Conservation (phyloP, 2,113 vertebrate species). For the Nesoenas mayeri region DNA sequence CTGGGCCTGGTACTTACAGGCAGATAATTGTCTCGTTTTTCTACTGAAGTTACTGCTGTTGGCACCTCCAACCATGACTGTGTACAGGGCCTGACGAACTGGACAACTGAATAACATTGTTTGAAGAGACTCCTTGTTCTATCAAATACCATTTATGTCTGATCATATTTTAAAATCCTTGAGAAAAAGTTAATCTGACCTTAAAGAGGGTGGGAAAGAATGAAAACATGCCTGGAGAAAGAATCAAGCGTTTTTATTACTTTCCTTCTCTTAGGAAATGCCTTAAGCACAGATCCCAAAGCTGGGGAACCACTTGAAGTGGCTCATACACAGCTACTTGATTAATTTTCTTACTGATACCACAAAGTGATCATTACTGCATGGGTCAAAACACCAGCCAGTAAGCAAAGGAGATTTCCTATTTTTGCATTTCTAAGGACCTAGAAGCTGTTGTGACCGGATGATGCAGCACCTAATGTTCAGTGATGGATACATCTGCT, state of each 20-base stretch:
- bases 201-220: not conserved
- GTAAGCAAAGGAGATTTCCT: not conserved
- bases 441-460: not conserved
- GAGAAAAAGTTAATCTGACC: not conserved
- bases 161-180: not conserved
- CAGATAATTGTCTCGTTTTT: not conserved
- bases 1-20: not conserved
- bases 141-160: not conserved
- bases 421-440: constrained; percentile 10
- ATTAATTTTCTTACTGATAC: not conserved
- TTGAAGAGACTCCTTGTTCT: not conserved
- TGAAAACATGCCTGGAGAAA: not conserved
- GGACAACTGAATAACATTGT: not conserved
- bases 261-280: not conserved
- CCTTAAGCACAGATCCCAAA: not conserved
- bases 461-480: not conserved
- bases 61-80: not conserved
- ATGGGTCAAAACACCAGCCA: not conserved
- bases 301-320: not conserved
- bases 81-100: not conserved
- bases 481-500: constrained; percentile 23
- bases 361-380: not conserved
- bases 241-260: not conserved
- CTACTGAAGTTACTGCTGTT: not conserved
- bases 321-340: not conserved